Conservation (phyloP, 2,888 invertebrate species). For the Meteorus colon region DNA sequence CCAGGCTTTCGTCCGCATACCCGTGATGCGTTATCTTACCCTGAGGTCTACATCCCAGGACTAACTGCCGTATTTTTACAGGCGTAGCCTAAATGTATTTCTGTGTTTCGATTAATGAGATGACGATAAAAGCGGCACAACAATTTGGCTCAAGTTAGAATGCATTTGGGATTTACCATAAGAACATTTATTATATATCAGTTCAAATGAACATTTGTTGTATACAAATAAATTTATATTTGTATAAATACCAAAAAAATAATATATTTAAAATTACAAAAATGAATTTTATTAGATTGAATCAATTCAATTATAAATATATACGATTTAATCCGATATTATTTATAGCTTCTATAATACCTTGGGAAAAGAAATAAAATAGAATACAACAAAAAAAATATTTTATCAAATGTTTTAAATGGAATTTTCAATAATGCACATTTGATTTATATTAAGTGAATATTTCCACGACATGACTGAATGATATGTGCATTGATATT, state of each 20-base stretch:
- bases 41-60: slow-evolving; percentile 43
- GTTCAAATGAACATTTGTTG: neutral
- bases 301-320: slow-evolving; percentile 2
- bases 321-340: slow-evolving; percentile 3
- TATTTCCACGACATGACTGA: neutral
- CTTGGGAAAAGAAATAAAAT: neutral
- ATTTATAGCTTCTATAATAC: neutral
- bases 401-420: neutral
- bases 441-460: slow-evolving; percentile 8
- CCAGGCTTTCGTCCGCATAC: slow-evolving; percentile 31
- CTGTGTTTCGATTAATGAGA: slow-evolving; percentile 62
- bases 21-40: slow-evolving; percentile 48
- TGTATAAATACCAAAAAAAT: neutral
- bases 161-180: slow-evolving; percentile 1
- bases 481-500: neutral
- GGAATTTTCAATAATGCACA: neutral
- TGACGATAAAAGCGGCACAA: slow-evolving; percentile 55
- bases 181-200: neutral
- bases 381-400: neutral
- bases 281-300: neutral
- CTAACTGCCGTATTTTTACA: slow-evolving; percentile 55
- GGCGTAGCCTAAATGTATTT: slow-evolving; percentile 59
- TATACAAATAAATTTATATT: neutral
- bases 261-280: neutral
- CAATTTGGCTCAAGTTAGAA: slow-evolving; percentile 17